Base-by-base conservation (phyloP, 1,140 invertebrate genomes). In the Lysiphlebus fabarum region DNA sequence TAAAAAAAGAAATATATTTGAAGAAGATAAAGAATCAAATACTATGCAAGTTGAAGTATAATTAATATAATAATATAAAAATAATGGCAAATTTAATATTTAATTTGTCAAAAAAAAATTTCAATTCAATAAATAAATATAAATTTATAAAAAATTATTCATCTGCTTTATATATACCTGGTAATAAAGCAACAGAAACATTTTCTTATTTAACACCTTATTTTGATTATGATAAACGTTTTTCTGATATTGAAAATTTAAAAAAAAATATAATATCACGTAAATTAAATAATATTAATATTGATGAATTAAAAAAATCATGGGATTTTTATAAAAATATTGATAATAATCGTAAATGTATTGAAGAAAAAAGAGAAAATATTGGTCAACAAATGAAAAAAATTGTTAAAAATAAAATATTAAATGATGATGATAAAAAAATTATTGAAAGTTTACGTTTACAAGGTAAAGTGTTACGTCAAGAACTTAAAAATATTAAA, bases 141-240 rank as follows among this genome's bases (percentile, higher is more conserved):
- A 0, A 51, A 12, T 26, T 42, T 9, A 6, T 63, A 11, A 59
- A 69, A 51, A 59, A 65, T 56, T 76, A 71, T 64, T 70, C 64
- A 60, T 89, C 87, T 33, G 81, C 84, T 34, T 67, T 90, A 8
- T 87, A 82, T 73, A 79, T 88, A 56, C 82, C 85, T 50, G 84
- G 84, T 6, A 78, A 79, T 56, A 85, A 83, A 72, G 85, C 84
- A 7, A 77, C 79, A 9, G 82, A 84, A 63, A 77, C 74, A 12
- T 88, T 81, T 77, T 76, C 82, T 7, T 81, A 82, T 64, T 62
- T 90, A 6, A 77, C 74, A 4, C 87, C 87, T 6, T 69, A 84
- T 66, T 66, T 89, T 47, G 85, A 89, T 70, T 81, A 83, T 56
- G 79, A 83, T 7, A 68, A 82, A 44, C 69, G 69, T 55, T 76